phyloP scores from a whole-genome alignment of 2,113 vertebrate species.

The Tragulus kanchil region DNA sequence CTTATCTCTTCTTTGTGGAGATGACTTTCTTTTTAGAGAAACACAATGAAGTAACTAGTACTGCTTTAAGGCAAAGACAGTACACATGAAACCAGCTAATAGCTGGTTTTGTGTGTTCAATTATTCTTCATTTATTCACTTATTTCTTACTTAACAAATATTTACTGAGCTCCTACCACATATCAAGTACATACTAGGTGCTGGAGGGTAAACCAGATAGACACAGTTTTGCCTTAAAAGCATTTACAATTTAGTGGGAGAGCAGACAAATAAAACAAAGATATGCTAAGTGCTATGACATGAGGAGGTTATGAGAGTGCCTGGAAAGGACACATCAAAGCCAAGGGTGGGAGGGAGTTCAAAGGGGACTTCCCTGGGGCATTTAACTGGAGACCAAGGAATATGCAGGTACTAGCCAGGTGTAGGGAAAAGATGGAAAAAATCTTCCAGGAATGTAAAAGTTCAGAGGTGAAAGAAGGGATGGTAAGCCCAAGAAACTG shows the following conservation, averaged over 20 bases:
- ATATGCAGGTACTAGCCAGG: not conserved
- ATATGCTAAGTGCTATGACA: not conserved
- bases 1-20: not conserved
- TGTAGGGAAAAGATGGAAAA: not conserved
- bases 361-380: not conserved
- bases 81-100: not conserved
- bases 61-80: not conserved
- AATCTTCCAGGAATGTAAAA: slow-evolving; percentile 42
- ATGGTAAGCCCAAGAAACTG: not conserved
- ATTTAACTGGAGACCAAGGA: slow-evolving; percentile 24
- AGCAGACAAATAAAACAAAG: slow-evolving; percentile 28
- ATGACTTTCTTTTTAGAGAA: slow-evolving; percentile 23
- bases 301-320: not conserved
- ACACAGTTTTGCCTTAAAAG: not conserved
- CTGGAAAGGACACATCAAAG: not conserved
- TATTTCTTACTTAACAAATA: slow-evolving; percentile 37
- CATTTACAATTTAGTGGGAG: not conserved
- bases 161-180: not conserved
- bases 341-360: not conserved
- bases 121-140: slow-evolving; percentile 23
- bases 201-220: slow-evolving; percentile 14
- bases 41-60: not conserved
- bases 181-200: not conserved
- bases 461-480: not conserved
- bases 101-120: not conserved